Evolutionary conservation across 2,888 invertebrate genomes (phyloP).

Genomic region (Dryomyza anilis): DNA sequence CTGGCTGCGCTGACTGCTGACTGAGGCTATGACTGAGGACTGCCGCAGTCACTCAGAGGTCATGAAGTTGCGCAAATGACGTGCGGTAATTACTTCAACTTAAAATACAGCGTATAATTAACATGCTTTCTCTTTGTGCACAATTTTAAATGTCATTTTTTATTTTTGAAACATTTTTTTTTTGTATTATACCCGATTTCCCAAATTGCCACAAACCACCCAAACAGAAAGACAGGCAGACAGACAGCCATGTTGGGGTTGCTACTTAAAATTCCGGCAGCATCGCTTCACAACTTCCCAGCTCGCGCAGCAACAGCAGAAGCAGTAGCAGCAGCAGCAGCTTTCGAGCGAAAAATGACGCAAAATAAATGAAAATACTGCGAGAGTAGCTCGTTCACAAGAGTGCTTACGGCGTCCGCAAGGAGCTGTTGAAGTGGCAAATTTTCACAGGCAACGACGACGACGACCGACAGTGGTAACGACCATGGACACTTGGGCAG

Average conservation of each 20-base stretch:
- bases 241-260: no score
- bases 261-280: slow-evolving; percentile 58
- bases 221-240: neutral
- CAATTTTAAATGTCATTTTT: no score
- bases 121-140: no score
- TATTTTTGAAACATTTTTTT: neutral
- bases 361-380: slow-evolving; percentile 60
- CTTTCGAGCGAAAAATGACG: slow-evolving; percentile 42
- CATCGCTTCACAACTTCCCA: slow-evolving; percentile 54
- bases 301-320: slow-evolving; percentile 16
- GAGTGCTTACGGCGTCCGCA: slow-evolving; percentile 59
- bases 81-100: neutral
- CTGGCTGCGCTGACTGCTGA: no score
- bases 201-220: no score
- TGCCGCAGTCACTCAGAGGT: no score
- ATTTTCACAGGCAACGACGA: slow-evolving; percentile 57
- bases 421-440: slow-evolving; percentile 61
- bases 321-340: slow-evolving; percentile 4
- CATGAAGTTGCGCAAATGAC: neutral
- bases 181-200: no score
- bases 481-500: slow-evolving; percentile 1
- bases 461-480: slow-evolving; percentile 24
- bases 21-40: neutral
- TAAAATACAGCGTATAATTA: neutral
- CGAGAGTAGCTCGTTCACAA: slow-evolving; percentile 59